Base-by-base conservation (phyloP, 2,888 invertebrate species). In the Conus canariensis region DNA sequence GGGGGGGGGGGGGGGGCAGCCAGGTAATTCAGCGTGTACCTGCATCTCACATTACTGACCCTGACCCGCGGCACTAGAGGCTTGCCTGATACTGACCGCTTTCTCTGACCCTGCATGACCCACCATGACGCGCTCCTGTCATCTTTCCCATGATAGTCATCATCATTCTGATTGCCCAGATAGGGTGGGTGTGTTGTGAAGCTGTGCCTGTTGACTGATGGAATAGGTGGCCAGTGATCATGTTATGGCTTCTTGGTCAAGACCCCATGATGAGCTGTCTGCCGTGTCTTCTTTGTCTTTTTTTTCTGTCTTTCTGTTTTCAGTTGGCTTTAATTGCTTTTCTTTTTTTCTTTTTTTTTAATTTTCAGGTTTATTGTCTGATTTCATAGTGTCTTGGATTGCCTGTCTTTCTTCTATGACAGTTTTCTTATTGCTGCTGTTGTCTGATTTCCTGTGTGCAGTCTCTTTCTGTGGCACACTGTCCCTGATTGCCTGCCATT, bases 81-180 rank as follows among this genome's bases (percentile, higher is more conserved):
- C 80, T 80, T 80, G 80, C 80, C 45, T 30, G 45, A 16, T 80
- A 85, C 85, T 85, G 59, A 85, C 85, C 5, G 85, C 85, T 60
- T 85, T 12, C 1, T 85, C 85, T 85, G 85, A 85, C 60, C 12
- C 25, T 85, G 85, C 85, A 85, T 85, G 85, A 45, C 60, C 85
- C 6, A 25, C 60, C 10, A 16, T 25, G 12, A 25, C 25, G 1
- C 4, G 64, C 64, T 16, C 16, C 16, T 64, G 64, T 14, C 64
- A 64, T 64, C 25, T 25, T 80, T 80, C 77, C 25, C n/a, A 22
- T 70, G 8, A 10, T 74, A n/a, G 22, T 74, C 25, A 74, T 74
- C 74, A 25, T 22, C n/a, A n/a, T 74, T 74, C n/a, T 74, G n/a
- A 7, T 22, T 9, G 10, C n/a, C n/a, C 64, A 64, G 64, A 64